Evolutionary conservation across 2,113 vertebrate genomes (phyloP), one percentile per base, ranked within the genome.

Genomic region (Rhinogobius similis): DNA sequence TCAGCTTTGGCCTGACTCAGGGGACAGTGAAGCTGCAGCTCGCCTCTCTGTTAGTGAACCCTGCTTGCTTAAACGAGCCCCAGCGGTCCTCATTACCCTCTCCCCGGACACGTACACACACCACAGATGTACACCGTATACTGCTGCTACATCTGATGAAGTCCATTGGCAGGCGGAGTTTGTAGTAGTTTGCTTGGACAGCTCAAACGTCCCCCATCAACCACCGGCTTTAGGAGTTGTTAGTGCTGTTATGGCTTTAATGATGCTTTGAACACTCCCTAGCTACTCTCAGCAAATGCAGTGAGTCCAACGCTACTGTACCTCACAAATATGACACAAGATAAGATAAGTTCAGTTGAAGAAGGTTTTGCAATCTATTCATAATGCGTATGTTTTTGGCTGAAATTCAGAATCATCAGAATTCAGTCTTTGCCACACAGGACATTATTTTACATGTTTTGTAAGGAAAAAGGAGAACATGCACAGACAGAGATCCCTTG

Each of bases 21-120:
- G 58, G 66, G 79, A 78, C 39, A 32, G 43, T 48, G 73, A 21
- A 78, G 69, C 82, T 86, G 72, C 58, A 68, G 78, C 73, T 84
- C 70, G 24, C 86, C 83, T 86, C 84, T 86, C 81, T 5, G 71
- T 75, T 77, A 78, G 80, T 88, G 88, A 88, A 88, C 90, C 85
- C 81, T 82, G 86, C 83, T 83, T 82, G 76, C 79, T 87, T 89
- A 92, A 92, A 92, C 61, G 76, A 88, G 89, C 87, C 90, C 88
- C 90, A 84, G 85, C 12, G 86, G 89, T 89, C 79, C 88, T 92
- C 89, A 92, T 92, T 92, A 92, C 85, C 83, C 85, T 82, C 81
- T 90, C 88, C 83, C 88, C 67, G 38, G 82, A 83, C 79, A 62
- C 73, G 18, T 77, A 76, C 76, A 68, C 64, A 2, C 68, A 46